Percentiles rank a stretch among this genome's conserved stretches.
Conservation (phyloP, 2,113 vertebrate genomes). For the Hiodon tergisus region DNA sequence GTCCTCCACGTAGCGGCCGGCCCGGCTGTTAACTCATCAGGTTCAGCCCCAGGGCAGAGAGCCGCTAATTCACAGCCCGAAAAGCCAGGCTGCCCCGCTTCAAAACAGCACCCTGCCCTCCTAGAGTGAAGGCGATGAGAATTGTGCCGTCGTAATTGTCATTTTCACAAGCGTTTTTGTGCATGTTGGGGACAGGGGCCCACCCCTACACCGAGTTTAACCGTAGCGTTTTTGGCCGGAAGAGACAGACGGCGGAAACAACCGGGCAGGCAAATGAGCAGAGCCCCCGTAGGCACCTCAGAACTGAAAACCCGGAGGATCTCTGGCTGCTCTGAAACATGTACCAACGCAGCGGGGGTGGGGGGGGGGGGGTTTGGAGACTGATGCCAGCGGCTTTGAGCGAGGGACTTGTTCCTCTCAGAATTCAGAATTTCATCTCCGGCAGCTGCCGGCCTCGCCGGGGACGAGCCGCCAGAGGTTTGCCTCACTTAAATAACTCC, state of each 20-base stretch:
- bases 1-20: slow-evolving; percentile 26
- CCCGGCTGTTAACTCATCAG: not conserved
- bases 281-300: no score
- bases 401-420: not conserved
- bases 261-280: no score
- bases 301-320: no score
- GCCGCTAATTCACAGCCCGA: not conserved
- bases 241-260: no score
- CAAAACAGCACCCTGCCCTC: no score
- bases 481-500: slow-evolving; percentile 46
- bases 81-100: not conserved
- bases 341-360: not conserved
- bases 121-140: no score
- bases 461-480: slow-evolving; percentile 43
- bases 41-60: not conserved
- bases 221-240: no score
- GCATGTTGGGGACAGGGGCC: no score
- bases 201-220: no score
- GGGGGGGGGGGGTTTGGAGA: not conserved
- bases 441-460: slow-evolving; percentile 37
- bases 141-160: no score
- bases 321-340: no score
- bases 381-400: not conserved
- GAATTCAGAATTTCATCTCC: slow-evolving; percentile 26
- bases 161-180: no score